Evolutionary conservation across 2,888 invertebrate species (phyloP), one percentile per base, ranked within the genome.

Genomic region (Dinocampus coccinellae): DNA sequence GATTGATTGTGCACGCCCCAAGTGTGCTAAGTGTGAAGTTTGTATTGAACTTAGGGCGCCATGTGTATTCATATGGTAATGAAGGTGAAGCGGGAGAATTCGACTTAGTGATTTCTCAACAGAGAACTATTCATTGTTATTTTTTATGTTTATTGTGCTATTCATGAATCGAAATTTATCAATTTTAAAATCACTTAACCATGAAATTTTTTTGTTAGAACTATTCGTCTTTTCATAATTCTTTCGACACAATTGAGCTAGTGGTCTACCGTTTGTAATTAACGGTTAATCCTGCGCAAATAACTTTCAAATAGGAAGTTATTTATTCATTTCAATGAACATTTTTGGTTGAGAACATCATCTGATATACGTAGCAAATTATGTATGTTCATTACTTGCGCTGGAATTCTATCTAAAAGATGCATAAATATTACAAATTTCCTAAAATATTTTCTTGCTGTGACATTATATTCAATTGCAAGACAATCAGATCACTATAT

Each of bases 351-450:
- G 55, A 20, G 16, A n/a, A 73, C 69, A 65, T 77, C 74, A 22
- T 74, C 75, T 10, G 53, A 42, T n/a, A 74, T 24, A 47, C 75
- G 73, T 2, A n/a, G 34, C 7, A 77, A 39, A 53, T 67, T 73
- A 47, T 77, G 76, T 9, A 76, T 55, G 52, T 75, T 76, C 4
- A 75, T 53, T 11, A 70, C 57, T 42, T 67, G 63, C 3, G 53
- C 47, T 42, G 47, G 7, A 3, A 26, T 22, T 26, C 74, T 70
- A 39, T 76, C 75, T 2, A 75, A 34, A 47, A 39, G 9, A 22
- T 64, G 68, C 2, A 64, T 11, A 4, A 61, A 11, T 10, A 10
- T 7, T 34, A 68, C 53, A 33, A 76, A 76, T 20, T 22, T 67
- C 53, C 4, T 0, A 24, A 76, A 61, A 24, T 67, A 73, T 36